Conservation (phyloP, 2,113 vertebrate species). For the Bombycilla garrulus region DNA sequence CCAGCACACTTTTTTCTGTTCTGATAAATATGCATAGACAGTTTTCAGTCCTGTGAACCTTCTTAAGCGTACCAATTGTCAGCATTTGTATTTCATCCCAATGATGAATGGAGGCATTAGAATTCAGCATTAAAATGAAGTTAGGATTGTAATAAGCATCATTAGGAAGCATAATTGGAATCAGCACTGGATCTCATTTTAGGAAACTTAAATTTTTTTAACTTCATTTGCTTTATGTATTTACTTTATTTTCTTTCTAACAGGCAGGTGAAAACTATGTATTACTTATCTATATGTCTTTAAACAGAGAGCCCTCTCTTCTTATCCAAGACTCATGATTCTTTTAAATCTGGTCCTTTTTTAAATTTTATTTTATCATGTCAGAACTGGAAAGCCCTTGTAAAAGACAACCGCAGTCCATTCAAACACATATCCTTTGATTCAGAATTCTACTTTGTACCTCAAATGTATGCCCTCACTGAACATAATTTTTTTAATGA, state of each 20-base stretch:
- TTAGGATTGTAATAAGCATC: constrained; percentile 72
- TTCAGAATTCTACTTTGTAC: not conserved
- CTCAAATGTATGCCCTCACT: not conserved
- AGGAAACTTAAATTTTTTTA: not conserved
- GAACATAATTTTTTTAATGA: not conserved
- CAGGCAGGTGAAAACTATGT: not conserved
- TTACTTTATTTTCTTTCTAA: not conserved
- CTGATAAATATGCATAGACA: constrained; percentile 21
- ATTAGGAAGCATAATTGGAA: constrained; percentile 65
- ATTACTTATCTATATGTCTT: not conserved
- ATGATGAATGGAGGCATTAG: constrained; percentile 71
- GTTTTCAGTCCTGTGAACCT: constrained; percentile 38
- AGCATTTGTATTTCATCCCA: constrained; percentile 59
- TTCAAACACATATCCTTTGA: not conserved
- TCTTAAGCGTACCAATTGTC: constrained; percentile 61
- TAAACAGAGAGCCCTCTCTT: not conserved
- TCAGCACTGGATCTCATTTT: constrained; percentile 46
- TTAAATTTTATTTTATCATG: not conserved
- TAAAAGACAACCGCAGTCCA: not conserved
- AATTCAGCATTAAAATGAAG: constrained; percentile 74
- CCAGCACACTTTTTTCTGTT: not conserved
- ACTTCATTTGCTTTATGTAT: not conserved
- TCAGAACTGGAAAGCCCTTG: not conserved
- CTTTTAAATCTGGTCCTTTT: not conserved
- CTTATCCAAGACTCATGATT: not conserved